Percentiles rank a stretch among this genome's conserved stretches.
Evolutionary conservation across 2,797 vertebrate species (phyloP).

Genomic region (Lophotriccus pileatus): DNA sequence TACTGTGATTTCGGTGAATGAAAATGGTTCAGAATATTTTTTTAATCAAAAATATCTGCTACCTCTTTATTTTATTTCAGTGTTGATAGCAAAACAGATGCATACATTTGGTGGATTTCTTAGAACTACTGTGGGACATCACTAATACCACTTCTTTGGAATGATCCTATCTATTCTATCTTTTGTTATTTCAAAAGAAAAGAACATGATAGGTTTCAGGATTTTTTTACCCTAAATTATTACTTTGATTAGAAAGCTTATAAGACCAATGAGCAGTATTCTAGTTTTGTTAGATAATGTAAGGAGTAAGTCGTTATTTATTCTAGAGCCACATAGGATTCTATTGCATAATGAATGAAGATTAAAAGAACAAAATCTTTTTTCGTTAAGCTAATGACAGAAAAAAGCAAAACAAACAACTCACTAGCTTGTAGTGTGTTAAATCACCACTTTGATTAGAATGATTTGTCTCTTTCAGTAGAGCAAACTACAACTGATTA

Average conservation of each 20-base stretch:
- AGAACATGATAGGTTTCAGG: not conserved
- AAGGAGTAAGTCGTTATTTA: not conserved
- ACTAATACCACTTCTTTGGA: not conserved
- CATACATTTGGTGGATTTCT: not conserved
- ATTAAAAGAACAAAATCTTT: not conserved
- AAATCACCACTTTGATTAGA: constrained; percentile 30
- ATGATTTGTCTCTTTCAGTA: constrained; percentile 45
- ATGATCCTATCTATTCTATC: not conserved
- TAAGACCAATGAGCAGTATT: not conserved
- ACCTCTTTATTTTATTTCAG: not conserved
- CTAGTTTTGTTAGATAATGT: not conserved
- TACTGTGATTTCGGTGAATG: not conserved
- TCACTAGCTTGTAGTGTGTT: not conserved
- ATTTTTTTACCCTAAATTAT: not conserved
- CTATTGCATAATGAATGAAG: constrained; percentile 1
- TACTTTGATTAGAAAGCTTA: not conserved
- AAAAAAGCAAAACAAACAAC: not conserved
- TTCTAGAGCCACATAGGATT: not conserved
- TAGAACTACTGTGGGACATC: not conserved
- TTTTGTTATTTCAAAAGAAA: not conserved
- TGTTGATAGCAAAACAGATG: not conserved
- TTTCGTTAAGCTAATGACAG: constrained; percentile 1
- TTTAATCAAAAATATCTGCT: not conserved
- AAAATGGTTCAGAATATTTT: not conserved
- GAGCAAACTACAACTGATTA: constrained; percentile 31